These are phyloP conservation scores for Andrena dorsata DNA, from an alignment of 2,888 invertebrate genomes.

Conservation along the genomic window DNA sequence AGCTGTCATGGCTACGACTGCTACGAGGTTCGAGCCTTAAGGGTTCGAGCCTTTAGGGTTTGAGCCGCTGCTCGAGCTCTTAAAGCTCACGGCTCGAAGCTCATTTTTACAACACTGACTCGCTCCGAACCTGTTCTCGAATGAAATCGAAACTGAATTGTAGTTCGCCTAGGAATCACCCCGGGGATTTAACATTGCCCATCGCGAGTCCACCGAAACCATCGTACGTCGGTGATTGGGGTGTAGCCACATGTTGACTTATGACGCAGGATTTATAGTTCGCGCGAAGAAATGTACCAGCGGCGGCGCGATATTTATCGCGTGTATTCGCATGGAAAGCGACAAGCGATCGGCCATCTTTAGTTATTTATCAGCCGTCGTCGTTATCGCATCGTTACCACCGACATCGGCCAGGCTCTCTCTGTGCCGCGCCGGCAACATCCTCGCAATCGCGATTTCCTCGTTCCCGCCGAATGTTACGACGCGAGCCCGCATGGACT, in stretches of 20 bases:
- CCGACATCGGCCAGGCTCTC: constrained; percentile 31
- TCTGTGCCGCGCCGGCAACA: constrained; percentile 43
- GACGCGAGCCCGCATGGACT: constrained; percentile 32
- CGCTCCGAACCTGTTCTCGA: too few relatives aligned
- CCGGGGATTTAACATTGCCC: too few relatives aligned
- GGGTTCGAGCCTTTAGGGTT: too few relatives aligned
- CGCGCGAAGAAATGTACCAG: constrained; percentile 43
- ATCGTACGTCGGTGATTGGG: constrained; percentile 19
- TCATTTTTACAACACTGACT: too few relatives aligned
- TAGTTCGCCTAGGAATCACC: too few relatives aligned
- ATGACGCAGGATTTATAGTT: constrained; percentile 39
- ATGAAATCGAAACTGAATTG: too few relatives aligned
- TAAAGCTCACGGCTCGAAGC: too few relatives aligned
- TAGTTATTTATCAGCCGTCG: constrained; percentile 54
- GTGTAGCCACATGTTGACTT: not conserved
- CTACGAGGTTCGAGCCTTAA: too few relatives aligned
- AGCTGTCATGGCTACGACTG: too few relatives aligned
- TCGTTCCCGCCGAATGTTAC: constrained; percentile 56
- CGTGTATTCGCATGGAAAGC: constrained; percentile 52
- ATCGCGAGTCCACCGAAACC: not conserved
- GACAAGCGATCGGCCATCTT: constrained; percentile 62
- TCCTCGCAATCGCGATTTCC: constrained; percentile 58
- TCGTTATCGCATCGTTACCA: constrained; percentile 57
- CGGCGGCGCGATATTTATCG: constrained; percentile 57
- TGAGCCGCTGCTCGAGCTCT: too few relatives aligned